These are phyloP conservation scores for Euplagia quadripunctaria DNA, from an alignment of 2,888 invertebrate species.

Conservation along the genomic window DNA sequence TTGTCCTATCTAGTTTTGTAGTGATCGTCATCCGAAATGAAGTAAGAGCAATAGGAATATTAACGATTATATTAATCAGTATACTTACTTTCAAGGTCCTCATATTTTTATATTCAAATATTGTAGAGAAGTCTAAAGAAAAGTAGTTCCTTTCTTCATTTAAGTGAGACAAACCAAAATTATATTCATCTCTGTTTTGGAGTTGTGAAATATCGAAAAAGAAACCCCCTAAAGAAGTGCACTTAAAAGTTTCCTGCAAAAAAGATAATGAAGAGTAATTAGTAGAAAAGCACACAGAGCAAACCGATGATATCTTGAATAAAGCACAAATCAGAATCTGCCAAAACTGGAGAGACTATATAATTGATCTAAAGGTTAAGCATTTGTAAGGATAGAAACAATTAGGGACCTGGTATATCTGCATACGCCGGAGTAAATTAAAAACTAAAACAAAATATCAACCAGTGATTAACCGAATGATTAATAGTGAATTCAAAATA, in stretches of 20 bases:
- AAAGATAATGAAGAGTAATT: background rate
- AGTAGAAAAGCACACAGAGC: background rate
- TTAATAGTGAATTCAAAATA: too few species aligned
- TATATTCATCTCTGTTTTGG: slow-evolving; percentile 52
- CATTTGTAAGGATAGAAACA: too few species aligned
- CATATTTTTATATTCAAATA: slow-evolving; percentile 49
- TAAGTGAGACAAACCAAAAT: slow-evolving; percentile 56
- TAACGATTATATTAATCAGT: background rate
- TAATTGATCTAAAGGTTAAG: too few species aligned
- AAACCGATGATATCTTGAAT: too few species aligned
- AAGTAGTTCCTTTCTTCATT: slow-evolving; percentile 43
- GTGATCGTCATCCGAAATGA: background rate
- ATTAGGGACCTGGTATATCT: too few species aligned
- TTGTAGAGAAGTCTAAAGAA: slow-evolving; percentile 53
- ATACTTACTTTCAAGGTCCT: slow-evolving; percentile 52
- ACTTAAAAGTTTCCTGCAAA: slow-evolving; percentile 54
- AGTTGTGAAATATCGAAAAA: slow-evolving; percentile 57
- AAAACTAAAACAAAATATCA: too few species aligned
- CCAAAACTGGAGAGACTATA: too few species aligned
- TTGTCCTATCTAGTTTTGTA: too few species aligned
- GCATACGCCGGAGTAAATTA: too few species aligned
- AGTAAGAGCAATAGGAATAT: background rate
- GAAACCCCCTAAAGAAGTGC: slow-evolving; percentile 42
- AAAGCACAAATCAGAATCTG: too few species aligned
- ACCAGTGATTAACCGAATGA: too few species aligned